phyloP scores from a whole-genome alignment of 2,113 vertebrate genomes.

The Muntiacus reevesi region DNA sequence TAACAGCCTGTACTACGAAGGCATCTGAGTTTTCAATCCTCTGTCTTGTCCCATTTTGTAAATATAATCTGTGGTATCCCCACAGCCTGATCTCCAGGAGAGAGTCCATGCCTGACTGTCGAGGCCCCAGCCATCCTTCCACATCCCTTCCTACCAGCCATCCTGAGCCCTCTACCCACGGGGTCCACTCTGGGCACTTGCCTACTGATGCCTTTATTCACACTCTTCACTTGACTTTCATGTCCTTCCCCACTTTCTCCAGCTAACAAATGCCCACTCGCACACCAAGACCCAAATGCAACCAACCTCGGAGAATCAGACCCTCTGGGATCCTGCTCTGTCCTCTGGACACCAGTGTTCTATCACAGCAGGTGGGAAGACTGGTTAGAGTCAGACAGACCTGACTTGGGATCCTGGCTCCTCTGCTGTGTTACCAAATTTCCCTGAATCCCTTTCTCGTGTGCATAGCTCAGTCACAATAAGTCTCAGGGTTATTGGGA shows the following conservation, averaged over 20 bases:
- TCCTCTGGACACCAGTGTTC: not conserved
- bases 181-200: no score
- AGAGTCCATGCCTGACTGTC: not conserved
- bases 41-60: not conserved
- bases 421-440: not conserved
- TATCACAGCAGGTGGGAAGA: not conserved
- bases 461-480: not conserved
- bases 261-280: not conserved
- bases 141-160: not conserved
- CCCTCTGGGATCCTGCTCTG: not conserved
- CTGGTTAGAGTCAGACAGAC: accelerated
- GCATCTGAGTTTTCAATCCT: not conserved
- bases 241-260: not conserved
- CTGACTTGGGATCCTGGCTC: not conserved
- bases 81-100: not conserved
- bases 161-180: not conserved
- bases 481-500: not conserved
- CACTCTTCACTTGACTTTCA: not conserved
- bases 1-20: not conserved
- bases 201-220: not conserved
- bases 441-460: not conserved
- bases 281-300: not conserved
- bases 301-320: accelerated
- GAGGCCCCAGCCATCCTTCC: not conserved
- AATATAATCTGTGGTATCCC: not conserved